Base-by-base conservation (phyloP, 64 coral and sea anemone species). In the Cladopsammia gracilis region DNA sequence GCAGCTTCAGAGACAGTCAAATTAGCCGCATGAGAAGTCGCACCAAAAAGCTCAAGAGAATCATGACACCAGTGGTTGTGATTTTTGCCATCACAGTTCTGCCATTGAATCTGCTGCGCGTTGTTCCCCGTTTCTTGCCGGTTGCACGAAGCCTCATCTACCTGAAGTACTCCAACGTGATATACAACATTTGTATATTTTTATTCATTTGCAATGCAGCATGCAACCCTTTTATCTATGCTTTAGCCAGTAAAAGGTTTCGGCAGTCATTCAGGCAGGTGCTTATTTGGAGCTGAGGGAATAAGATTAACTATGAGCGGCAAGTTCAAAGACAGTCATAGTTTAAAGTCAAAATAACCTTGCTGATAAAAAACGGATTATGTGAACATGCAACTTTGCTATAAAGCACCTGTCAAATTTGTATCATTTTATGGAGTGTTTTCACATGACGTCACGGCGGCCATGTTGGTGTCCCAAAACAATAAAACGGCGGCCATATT, bases 1-100 rank as follows among this genome's bases (percentile, higher is more conserved):
- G 72, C 24, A 75, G 72, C 47, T 42, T 75, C 72, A 75, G 26
- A 75, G 48, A 4, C 45, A 75, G 18, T 5, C 72, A 75, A 75
- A 16, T 75, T 47, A 49, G 16, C 72, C 72, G 19, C 0, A 45
- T 75, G 72, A 75, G 49, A 75, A 50, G 34, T 7, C 72, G 54
- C 54, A 57, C 7, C 54, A 57, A 13, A 13, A 57, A 2, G 54
- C 54, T 57, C 54, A 57, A 0, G 0, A 57, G 7, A 13, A 13
- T 57, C 54, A 57, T 57, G 54, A 75, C 18, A 0, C 72, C 72
- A 75, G 72, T 75, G 6, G 47, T 75, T 48, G 72, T 49, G 7
- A 44, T 75, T 48, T 75, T 75, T 43, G 72, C 72, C 3, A 49
- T 75, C 43, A 51, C 72, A 20, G 46, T 75, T 49, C 45, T 75